A percentile compares a stretch with the other conserved stretches of the same genome.
phyloP scores from a whole-genome alignment of 2,797 vertebrate species.

The Dallia pectoralis region DNA sequence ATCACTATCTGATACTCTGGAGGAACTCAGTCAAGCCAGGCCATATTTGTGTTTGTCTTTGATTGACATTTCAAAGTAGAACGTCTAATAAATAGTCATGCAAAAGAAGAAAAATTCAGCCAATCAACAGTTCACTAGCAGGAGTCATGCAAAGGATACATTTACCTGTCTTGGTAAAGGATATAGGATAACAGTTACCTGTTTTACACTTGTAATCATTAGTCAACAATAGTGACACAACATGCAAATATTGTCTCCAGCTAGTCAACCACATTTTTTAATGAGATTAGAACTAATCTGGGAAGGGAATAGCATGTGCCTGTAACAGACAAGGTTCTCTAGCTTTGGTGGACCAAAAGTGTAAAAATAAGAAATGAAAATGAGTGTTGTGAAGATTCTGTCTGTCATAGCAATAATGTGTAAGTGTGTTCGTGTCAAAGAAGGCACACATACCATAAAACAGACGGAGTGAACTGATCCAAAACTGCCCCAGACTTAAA shows the following conservation, averaged over 20 bases:
- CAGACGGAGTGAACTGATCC: background rate
- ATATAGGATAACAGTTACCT: no score
- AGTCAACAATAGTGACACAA: constrained; percentile 44
- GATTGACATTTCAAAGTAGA: constrained; percentile 32
- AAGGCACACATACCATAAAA: background rate
- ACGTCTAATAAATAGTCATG: constrained; percentile 4
- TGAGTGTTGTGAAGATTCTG: constrained; percentile 32
- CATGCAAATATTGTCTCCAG: constrained; percentile 43
- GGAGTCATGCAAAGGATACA: constrained; percentile 27
- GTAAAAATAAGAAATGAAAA: constrained; percentile 66
- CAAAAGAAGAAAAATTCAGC: background rate
- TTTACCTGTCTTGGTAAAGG: no score
- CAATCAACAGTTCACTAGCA: constrained; percentile 18
- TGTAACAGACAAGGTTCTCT: constrained; percentile 33
- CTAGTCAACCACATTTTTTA: constrained; percentile 13
- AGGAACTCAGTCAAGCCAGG: constrained; percentile 30
- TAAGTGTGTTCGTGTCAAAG: background rate
- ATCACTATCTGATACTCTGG: constrained; percentile 30
- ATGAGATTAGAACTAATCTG: constrained; percentile 1
- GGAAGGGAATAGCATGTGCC: constrained; percentile 14
- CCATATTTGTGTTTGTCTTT: constrained; percentile 13
- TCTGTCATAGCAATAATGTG: background rate
- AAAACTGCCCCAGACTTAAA: background rate
- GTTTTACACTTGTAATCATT: constrained; percentile 34
- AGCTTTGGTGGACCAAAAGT: constrained; percentile 39